phyloP scores from a whole-genome alignment of 2,113 vertebrate species.

The Cariama cristata region DNA sequence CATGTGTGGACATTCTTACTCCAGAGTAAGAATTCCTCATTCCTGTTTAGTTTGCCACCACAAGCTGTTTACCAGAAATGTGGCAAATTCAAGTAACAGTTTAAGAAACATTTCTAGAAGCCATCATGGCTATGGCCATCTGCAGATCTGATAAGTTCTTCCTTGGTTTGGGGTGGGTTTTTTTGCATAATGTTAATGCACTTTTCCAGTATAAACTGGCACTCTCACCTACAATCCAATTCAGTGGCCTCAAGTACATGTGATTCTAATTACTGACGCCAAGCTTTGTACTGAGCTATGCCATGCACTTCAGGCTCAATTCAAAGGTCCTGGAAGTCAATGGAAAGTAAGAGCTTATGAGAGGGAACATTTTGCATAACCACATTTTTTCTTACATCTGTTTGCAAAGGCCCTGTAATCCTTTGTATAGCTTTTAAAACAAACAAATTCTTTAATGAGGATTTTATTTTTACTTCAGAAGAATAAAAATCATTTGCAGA shows the following conservation, averaged over 20 bases:
- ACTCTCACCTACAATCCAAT: slow-evolving; percentile 8
- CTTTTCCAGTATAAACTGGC: slow-evolving; percentile 7
- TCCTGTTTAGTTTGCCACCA: not conserved
- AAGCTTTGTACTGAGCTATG: slow-evolving; percentile 28
- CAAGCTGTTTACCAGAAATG: slow-evolving; percentile 20
- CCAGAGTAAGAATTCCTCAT: not conserved
- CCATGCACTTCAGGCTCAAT: not conserved
- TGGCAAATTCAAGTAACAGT: not conserved
- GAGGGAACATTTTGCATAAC: slow-evolving; percentile 33
- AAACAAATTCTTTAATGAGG: slow-evolving; percentile 59
- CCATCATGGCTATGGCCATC: not conserved
- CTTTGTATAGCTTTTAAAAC: slow-evolving; percentile 53
- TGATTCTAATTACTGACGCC: slow-evolving; percentile 54
- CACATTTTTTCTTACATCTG: slow-evolving; percentile 37
- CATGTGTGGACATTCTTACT: slow-evolving; percentile 31
- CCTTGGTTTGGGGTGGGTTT: not conserved
- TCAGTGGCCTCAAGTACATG: not conserved
- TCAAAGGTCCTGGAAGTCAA: slow-evolving; percentile 41
- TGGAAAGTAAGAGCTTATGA: not conserved
- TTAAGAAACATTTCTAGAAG: slow-evolving; percentile 2
- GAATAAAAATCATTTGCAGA: slow-evolving; percentile 48
- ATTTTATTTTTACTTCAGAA: slow-evolving; percentile 54
- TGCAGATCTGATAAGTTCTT: not conserved
- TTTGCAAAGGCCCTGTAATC: slow-evolving; percentile 45
- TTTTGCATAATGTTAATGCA: not conserved